Base-by-base conservation (phyloP, 2,888 invertebrate species). In the Adelphocoris suturalis region DNA sequence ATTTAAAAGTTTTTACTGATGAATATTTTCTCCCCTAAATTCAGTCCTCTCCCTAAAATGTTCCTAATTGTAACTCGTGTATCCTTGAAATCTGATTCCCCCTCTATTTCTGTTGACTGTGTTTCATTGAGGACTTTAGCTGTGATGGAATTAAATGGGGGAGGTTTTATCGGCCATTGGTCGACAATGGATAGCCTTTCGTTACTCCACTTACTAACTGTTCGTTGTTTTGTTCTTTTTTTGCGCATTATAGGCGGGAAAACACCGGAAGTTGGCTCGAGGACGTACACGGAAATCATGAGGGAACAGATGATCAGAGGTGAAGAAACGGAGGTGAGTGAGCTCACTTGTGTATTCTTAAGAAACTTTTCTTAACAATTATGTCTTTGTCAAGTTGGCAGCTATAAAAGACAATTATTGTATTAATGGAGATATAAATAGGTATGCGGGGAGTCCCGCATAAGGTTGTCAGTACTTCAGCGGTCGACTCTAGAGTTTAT, bases 251-350 rank as follows among this genome's bases (percentile, higher is more conserved):
- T 95, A 98, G 98, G 99, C 94, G 99, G 99, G 28, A 99, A 99
- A 94, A 99, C 99, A 78, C 99, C 99, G 57, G 99, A 99, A 95
- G 95, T 97, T 92, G 97, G 97, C 90, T 97, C 98, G 5, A 95
- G 99, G 93, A 98, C 98, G 16, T 99, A 98, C 93, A 97, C 97
- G 76, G 98, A 98, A 94, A 98, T 99, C 94, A 99, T 99, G 98
- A 96, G 97, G 93, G 99, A 99, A 93, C 98, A 98, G 93, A 95
- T 97, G 93, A 95, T 99, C 16, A 96, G 97, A 93, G 97, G 97
- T 87, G 97, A 97, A 94, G 98, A 98, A 94, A 97, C 97, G 92
- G 98, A 99, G 94, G 98, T 98, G 94, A 94, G 94, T 93, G 13
- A n/a, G 7, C 28, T 75, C 7, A 23, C 16, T 16, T 52, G 52